Evolutionary conservation across 2,888 invertebrate genomes (phyloP).

Genomic region (Ametastegia equiseti): DNA sequence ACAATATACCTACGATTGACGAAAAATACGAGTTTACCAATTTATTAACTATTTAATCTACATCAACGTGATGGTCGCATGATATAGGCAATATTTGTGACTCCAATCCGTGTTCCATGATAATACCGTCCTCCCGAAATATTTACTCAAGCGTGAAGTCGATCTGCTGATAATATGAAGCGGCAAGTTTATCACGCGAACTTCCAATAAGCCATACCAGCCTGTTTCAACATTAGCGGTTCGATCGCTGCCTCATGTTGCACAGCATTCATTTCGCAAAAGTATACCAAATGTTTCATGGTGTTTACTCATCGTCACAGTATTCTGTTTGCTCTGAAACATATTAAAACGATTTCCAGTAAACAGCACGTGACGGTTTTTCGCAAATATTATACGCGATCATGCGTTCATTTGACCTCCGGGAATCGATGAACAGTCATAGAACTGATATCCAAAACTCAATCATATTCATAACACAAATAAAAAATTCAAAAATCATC

Average conservation of each 20-base stretch:
- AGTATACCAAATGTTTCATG: not conserved
- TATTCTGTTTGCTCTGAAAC: not conserved
- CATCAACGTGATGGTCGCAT: not conserved
- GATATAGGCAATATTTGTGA: not conserved
- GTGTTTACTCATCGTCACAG: not conserved
- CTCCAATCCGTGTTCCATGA: not conserved
- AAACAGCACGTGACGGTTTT: not conserved
- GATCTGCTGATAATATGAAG: conserved; percentile 22
- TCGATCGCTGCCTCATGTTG: not conserved
- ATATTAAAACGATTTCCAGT: not conserved
- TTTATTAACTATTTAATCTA: not conserved
- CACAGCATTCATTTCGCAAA: conserved; percentile 19
- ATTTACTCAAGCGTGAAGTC: conserved; percentile 13
- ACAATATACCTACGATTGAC: not conserved
- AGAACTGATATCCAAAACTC: too few relatives aligned
- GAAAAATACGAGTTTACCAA: not conserved
- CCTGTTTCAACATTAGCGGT: conserved; percentile 26
- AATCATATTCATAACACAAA: not conserved
- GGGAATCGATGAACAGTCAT: not conserved
- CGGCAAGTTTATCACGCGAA: conserved; percentile 9
- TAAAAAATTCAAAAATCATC: not conserved
- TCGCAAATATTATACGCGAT: not conserved
- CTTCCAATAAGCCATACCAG: not conserved
- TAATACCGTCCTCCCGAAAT: not conserved
- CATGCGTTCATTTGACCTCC: not conserved